Evolutionary conservation across 1,140 invertebrate genomes (phyloP), one percentile per base, ranked within the genome.

Genomic region (Drosophila paulistorum): DNA sequence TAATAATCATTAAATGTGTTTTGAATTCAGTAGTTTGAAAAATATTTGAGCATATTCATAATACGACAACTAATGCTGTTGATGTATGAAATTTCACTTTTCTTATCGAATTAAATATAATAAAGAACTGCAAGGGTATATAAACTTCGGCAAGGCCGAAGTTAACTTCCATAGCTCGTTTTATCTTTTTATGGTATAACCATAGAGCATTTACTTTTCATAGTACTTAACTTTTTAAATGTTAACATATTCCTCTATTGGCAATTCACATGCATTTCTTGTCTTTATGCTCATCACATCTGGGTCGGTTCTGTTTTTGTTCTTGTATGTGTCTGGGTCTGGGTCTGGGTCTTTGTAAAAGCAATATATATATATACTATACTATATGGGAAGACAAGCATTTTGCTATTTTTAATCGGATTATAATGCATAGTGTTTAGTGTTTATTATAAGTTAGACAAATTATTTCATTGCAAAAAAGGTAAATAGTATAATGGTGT

Each of bases 381-480:
- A 30, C 30, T 30, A 30, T 7, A 82, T 60, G 70, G n/a, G 57
- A 71, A 64, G 70, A 68, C 42, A 71, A 66, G 62, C 68, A 78
- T 51, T 75, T 81, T 74, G 68, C 84, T 89, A 90, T 89, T 89
- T 89, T 78, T 84, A 90, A 89, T 89, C 84, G 71, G 84, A 89
- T 89, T 89, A 89, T 84, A 89, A 84, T 74, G 65, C 68, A 84
- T 71, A 79, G 59, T 90, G 70, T 90, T 89, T 89, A 78, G 69
- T 89, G 65, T 76, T 80, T 73, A 80, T 86, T 87, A 83, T 77
- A 87, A 82, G 64, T 65, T 75, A 75, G 77, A 76, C 6, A 79
- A 71, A 75, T 68, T 69, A 70, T 76, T 86, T 72, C 79, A 68
- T 51, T 69, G 70, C 57, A 65, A 64, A 82, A 87, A 71, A 76